phyloP scores from a whole-genome alignment of 2,797 vertebrate genomes.

The Lutjanus campechanus region DNA sequence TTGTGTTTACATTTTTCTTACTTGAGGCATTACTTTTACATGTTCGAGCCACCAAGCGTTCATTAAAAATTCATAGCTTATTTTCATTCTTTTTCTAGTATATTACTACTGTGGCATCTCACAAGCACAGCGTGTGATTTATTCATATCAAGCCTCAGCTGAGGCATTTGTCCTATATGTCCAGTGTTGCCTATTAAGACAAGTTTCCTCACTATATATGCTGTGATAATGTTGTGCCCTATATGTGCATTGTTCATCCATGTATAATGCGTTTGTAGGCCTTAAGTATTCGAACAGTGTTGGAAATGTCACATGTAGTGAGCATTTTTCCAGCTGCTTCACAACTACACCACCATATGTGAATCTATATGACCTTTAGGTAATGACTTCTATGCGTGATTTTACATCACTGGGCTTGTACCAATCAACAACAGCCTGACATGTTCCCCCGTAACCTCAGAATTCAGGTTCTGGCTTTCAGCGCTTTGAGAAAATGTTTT shows the following conservation, averaged over 20 bases:
- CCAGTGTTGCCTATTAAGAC: constrained; percentile 12
- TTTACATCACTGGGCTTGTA: constrained; percentile 13
- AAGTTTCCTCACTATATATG: constrained; percentile 18
- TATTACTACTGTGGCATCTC: neutral
- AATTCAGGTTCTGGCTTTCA: neutral
- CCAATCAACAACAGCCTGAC: constrained; percentile 20
- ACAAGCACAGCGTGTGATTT: constrained; percentile 31
- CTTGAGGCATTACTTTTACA: constrained; percentile 29
- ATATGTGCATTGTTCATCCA: constrained; percentile 54
- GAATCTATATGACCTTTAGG: constrained; percentile 53
- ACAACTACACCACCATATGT: constrained; percentile 2
- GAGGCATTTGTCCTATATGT: constrained; percentile 26
- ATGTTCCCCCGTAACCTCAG: neutral
- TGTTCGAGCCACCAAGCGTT: constrained; percentile 20
- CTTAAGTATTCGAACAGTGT: constrained; percentile 11
- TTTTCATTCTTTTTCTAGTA: constrained; percentile 24
- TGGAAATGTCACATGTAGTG: constrained; percentile 27
- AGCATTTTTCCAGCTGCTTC: constrained; percentile 42
- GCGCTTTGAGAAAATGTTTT: constrained; percentile 13
- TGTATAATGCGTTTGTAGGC: constrained; percentile 31
- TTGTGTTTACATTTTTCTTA: constrained; percentile 43
- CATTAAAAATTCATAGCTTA: constrained; percentile 46
- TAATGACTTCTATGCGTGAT: constrained; percentile 46
- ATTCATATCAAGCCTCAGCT: constrained; percentile 35
- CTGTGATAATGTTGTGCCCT: constrained; percentile 27